Percentiles rank a stretch among this genome's conserved stretches.
Evolutionary conservation across 2,888 invertebrate species (phyloP).

Genomic region (Caenorhabditis parvicauda): DNA sequence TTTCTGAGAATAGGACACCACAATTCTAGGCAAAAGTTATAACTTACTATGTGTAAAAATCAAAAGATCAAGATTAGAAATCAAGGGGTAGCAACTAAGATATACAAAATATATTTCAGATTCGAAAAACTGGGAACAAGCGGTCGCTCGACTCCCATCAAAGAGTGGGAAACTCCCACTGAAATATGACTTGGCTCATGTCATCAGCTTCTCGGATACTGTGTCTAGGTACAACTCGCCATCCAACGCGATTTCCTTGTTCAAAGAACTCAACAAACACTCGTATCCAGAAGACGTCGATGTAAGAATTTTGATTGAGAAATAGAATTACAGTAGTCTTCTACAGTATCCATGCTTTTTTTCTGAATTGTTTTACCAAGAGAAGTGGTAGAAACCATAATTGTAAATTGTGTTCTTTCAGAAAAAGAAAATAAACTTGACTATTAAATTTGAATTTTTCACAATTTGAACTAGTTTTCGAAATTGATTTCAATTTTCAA

Average conservation of each 20-base stretch:
- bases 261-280: constrained; percentile 32
- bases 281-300: constrained; percentile 28
- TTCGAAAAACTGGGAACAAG: constrained; percentile 28
- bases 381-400: not conserved
- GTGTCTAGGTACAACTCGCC: constrained; percentile 44
- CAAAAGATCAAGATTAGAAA: too few species aligned
- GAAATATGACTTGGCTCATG: constrained; percentile 45
- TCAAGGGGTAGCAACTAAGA: too few species aligned
- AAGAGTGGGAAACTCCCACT: constrained; percentile 37
- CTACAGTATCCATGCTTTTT: too few species aligned
- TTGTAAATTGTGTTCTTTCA: not conserved
- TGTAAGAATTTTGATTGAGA: constrained; percentile 13
- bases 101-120: constrained; percentile 15
- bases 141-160: constrained; percentile 19
- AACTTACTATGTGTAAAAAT: too few species aligned
- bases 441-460: not conserved
- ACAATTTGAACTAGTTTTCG: too few species aligned
- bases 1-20: too few species aligned
- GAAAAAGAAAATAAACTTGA: too few species aligned
- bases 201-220: constrained; percentile 44
- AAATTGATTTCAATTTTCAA: too few species aligned
- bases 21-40: too few species aligned
- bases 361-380: not conserved
- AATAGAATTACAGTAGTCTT: too few species aligned
- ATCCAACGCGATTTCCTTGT: constrained; percentile 39